Percentiles rank a stretch among this genome's conserved stretches.
These are phyloP conservation scores for Pelochelys cantorii DNA, from an alignment of 2,797 vertebrate species.

Conservation along the genomic window DNA sequence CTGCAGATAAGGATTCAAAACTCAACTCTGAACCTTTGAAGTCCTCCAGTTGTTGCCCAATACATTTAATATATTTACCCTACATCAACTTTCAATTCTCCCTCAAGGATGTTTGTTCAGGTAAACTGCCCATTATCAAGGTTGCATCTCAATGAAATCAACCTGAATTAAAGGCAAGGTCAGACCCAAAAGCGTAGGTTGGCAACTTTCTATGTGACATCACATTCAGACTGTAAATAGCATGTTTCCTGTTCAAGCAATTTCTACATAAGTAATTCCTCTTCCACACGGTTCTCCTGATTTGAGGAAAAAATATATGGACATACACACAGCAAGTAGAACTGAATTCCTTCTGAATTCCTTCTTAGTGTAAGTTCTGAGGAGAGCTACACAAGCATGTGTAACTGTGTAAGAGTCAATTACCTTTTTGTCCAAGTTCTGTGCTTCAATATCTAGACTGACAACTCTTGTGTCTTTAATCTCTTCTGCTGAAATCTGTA, in stretches of 20 bases:
- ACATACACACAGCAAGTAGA: neutral
- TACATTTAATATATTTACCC: neutral
- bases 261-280: neutral
- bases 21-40: neutral
- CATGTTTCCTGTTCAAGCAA: neutral
- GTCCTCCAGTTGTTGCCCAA: neutral
- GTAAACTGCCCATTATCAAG: neutral
- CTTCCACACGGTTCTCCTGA: too few species aligned
- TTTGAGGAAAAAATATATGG: neutral
- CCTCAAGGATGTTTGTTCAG: neutral
- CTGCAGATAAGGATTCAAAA: neutral
- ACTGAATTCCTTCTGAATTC: neutral
- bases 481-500: conserved; percentile 90
- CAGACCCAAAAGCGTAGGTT: too few species aligned
- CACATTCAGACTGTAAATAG: neutral
- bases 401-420: neutral
- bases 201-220: neutral
- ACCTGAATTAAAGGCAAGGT: neutral
- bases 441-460: conserved; percentile 89
- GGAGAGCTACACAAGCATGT: neutral
- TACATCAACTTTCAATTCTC: neutral
- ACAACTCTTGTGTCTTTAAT: conserved; percentile 90
- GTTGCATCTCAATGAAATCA: neutral
- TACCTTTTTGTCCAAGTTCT: conserved; percentile 94
- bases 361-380: neutral